These are phyloP conservation scores for Pseudoatta argentina DNA, from an alignment of 1,140 invertebrate genomes.

Conservation along the genomic window DNA sequence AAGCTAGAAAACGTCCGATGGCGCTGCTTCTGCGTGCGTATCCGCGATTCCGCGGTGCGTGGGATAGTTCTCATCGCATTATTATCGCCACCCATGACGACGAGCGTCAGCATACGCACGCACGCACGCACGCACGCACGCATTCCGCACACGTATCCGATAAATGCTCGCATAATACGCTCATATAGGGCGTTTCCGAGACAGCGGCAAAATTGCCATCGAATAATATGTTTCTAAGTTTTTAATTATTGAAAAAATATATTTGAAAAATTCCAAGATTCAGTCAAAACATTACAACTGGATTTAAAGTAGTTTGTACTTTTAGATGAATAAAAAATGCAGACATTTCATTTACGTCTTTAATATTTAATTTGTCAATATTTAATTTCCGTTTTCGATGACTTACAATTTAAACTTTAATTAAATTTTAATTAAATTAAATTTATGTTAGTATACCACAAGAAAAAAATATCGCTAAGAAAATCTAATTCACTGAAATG, in stretches of 20 bases:
- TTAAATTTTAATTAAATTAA: no score
- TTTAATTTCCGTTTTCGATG: not conserved
- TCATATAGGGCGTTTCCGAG: conserved; percentile 40
- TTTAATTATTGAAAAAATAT: not conserved
- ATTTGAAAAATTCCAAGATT: not conserved
- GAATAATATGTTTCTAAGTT: not conserved
- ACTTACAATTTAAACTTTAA: not conserved
- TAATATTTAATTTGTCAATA: not conserved
- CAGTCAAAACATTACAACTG: not conserved
- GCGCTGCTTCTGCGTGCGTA: conserved; percentile 62
- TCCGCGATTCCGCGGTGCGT: conserved; percentile 77
- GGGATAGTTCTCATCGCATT: conserved; percentile 85
- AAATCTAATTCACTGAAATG: not conserved
- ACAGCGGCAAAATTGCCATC: not conserved
- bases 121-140: conserved; percentile 56
- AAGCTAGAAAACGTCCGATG: conserved; percentile 66
- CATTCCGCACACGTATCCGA: conserved; percentile 63
- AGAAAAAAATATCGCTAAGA: not conserved
- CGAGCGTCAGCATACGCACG: conserved; percentile 16
- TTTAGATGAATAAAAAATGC: not conserved
- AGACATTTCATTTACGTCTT: not conserved
- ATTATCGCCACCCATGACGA: conserved; percentile 75
- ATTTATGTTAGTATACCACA: no score
- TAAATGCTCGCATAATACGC: conserved; percentile 47
- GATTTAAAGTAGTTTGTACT: not conserved